Base-by-base conservation (phyloP, 2,888 invertebrate species). In the Crossocerus cetratus region DNA sequence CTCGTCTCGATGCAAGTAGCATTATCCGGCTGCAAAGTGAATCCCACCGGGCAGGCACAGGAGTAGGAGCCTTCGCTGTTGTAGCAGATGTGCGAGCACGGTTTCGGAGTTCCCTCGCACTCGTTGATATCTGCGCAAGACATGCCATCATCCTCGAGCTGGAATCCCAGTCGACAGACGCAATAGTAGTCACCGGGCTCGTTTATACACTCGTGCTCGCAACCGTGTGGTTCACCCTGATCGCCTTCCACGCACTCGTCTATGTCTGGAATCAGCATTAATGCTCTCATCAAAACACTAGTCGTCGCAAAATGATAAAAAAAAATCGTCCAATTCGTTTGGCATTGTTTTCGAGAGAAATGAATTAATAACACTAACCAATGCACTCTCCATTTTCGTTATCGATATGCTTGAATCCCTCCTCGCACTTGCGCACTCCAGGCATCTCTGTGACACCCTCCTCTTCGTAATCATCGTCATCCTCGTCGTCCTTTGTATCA, bases 171-270 rank as follows among this genome's bases (percentile, higher is more conserved):
- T 3, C 86, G 87, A 76, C 90, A 93, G 54, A 83, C 88, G 85
- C 91, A 91, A 83, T 81, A 89, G 84, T 84, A 87, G 20, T 85
- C 76, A 23, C 91, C 91, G 44, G 87, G 82, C 57, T 90, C 90
- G 74, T 91, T 91, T 57, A 91, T 84, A 78, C 93, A 93, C 44
- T 87, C 87, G 76, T 92, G 92, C 20, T 91, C 91, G 83, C 92
- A 92, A 59, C 91, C 91, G 62, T 91, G 91, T 77, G 91, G 91
- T 58, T 92, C 92, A 2, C 84, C 84, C n/a, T 86, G 86, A 74
- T 91, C 90, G 5, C 91, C 85, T 62, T 87, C 91, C 13, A 86
- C 75, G 86, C 93, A 93, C 84, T 93, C 93, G 86, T 93, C 91
- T 68, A 92, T 89, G 85, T 93, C 93, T 93, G 84, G 13, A 86